Evolutionary conservation across 2,797 vertebrate genomes (phyloP), one percentile per base, ranked within the genome.

Genomic region (Poecilia gillii): DNA sequence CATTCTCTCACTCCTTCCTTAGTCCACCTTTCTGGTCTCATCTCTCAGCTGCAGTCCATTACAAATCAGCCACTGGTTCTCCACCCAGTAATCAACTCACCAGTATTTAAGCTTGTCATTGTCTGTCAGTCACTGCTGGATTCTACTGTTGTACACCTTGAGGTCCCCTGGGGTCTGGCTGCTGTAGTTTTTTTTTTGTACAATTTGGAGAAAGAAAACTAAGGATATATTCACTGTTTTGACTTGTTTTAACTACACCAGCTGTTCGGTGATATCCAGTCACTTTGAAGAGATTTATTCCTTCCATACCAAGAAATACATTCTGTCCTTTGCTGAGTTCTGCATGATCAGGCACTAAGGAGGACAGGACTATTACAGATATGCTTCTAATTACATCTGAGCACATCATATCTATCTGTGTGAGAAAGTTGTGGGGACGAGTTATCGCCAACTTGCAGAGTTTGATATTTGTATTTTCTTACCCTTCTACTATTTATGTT

Each of bases 221-320:
- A 28, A 12, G 13, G n/a, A 55, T 57, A 28, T 57, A 28, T 57
- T 57, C n/a, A 13, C 28, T 57, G 1, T 57, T 28, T 57, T 57
- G 12, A 57, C 55, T 33, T 62, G 59, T 31, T 62, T 31, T 33
- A 33, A 62, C 59, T 33, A 16, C 13, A 62, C 5, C 31, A 62
- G 13, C 14, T 6, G 14, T 16, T 84, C 90, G 90, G 59, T 62
- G 4, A 23, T 88, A 90, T 91, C 78, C n/a, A 59, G 12, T 16
- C 57, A 59, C 28, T 16, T 59, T 59, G n/a, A 59, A 59, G 55
- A 14, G 84, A 84, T 81, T 59, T 59, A 59, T 78, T 55, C 51
- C 93, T 90, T 89, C 86, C 84, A 78, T 86, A 81, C 79, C 86
- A 70, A 88, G 85, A 88, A 82, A 76, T 83, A 59, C 77, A 82